Evolutionary conservation across 2,113 vertebrate genomes (phyloP).

Genomic region (Alosa alosa): DNA sequence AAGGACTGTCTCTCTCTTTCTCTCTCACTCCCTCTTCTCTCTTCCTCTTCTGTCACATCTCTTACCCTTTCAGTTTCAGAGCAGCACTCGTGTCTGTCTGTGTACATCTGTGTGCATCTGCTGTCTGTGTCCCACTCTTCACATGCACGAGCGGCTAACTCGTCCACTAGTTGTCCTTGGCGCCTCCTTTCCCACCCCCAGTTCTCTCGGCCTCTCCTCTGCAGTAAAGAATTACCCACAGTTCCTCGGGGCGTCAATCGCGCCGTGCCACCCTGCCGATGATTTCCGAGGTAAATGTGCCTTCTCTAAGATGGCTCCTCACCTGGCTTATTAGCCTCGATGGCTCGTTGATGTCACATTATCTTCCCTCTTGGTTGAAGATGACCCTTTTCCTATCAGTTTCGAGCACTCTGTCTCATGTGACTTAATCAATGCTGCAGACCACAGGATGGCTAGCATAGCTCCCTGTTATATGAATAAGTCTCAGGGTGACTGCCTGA

Average conservation of each 20-base stretch:
- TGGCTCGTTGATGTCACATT: too few species aligned
- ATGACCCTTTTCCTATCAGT: background rate
- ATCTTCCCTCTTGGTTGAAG: background rate
- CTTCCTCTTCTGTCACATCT: constrained; percentile 4
- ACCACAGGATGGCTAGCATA: background rate
- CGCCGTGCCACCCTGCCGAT: background rate
- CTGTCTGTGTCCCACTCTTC: background rate
- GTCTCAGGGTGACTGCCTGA: background rate
- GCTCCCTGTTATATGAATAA: background rate
- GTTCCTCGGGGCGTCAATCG: background rate
- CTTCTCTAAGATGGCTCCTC: background rate
- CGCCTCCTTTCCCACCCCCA: too few species aligned
- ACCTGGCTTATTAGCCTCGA: too few species aligned
- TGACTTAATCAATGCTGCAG: background rate
- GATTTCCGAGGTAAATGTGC: background rate
- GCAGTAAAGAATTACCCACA: background rate
- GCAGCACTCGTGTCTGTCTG: background rate
- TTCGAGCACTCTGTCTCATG: background rate
- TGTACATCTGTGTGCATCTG: constrained; percentile 23
- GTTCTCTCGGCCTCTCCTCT: background rate
- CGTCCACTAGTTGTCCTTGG: background rate
- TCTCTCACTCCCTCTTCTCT: constrained; percentile 24
- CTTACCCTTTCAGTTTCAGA: constrained; percentile 1
- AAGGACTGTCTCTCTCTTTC: background rate
- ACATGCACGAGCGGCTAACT: background rate